Percentiles rank a stretch among this genome's conserved stretches.
Evolutionary conservation across 2,888 invertebrate species (phyloP).

Genomic region (Leucania comma): DNA sequence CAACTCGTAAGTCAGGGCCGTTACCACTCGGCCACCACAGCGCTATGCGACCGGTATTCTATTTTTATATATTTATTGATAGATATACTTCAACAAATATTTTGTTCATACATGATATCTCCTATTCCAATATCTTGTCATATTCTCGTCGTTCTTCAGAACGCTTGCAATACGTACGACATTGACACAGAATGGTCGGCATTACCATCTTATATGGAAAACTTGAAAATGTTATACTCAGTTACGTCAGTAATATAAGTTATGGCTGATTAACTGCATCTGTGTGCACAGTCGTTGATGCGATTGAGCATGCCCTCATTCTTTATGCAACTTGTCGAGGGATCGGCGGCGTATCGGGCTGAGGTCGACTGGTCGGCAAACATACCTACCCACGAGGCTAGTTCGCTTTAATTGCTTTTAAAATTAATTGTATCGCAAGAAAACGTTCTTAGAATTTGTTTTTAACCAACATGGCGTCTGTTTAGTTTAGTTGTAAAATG

Average conservation of each 20-base stretch:
- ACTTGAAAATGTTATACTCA: conserved; percentile 5
- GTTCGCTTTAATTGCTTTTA: conserved; percentile 52
- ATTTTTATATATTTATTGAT: no score
- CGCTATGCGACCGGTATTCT: no score
- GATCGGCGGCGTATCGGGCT: conserved; percentile 49
- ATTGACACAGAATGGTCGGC: conserved; percentile 28
- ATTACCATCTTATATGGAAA: conserved; percentile 2
- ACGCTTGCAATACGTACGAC: background rate
- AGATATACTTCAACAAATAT: no score
- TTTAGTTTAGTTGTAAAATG: background rate
- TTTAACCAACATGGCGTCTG: background rate
- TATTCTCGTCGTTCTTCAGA: background rate
- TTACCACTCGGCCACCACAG: no score
- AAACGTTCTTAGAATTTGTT: conserved; percentile 19
- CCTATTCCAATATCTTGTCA: background rate
- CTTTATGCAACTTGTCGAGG: conserved; percentile 60
- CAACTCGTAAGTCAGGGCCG: no score
- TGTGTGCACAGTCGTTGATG: conserved; percentile 20
- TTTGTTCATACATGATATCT: no score
- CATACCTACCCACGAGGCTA: conserved; percentile 59
- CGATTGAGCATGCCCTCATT: conserved; percentile 66
- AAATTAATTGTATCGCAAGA: conserved; percentile 41
- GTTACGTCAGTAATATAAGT: conserved; percentile 6
- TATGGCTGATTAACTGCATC: conserved; percentile 33
- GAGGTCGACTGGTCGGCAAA: conserved; percentile 70